Conservation (phyloP, 2,113 vertebrate genomes). For the Dromiciops gliroides region DNA sequence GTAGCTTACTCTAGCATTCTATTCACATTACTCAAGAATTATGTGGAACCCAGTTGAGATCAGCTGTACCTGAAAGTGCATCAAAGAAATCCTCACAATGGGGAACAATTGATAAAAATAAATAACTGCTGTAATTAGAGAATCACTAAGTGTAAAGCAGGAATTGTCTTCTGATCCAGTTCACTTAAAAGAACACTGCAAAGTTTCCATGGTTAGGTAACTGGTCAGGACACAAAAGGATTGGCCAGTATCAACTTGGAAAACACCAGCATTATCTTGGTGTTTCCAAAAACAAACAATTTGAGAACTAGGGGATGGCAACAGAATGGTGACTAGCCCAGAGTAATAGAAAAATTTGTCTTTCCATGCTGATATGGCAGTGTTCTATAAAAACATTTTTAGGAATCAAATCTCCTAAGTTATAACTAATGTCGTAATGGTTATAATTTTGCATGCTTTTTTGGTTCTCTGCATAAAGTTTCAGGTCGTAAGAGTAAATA, state of each 20-base stretch:
- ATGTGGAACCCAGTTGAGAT: neutral
- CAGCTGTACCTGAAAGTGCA: neutral
- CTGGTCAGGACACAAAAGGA: neutral
- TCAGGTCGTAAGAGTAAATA: neutral
- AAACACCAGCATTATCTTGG: neutral
- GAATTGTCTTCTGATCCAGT: neutral
- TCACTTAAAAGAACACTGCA: neutral
- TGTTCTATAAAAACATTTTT: neutral
- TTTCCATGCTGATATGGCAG: neutral
- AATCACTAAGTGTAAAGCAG: neutral
- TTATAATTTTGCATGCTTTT: neutral
- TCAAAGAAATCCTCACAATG: neutral
- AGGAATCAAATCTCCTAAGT: neutral
- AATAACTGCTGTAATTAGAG: neutral
- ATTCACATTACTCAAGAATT: neutral
- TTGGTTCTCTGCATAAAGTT: neutral
- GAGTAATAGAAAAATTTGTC: neutral
- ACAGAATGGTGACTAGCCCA: neutral
- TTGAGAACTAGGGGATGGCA: neutral
- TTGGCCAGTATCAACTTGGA: neutral
- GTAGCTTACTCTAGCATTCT: neutral
- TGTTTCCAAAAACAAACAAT: neutral
- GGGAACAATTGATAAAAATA: neutral
- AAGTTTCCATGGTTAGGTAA: neutral
- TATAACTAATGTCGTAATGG: neutral